phyloP scores from a whole-genome alignment of 2,797 vertebrate genomes.

The Neosilurus hyrtlii region DNA sequence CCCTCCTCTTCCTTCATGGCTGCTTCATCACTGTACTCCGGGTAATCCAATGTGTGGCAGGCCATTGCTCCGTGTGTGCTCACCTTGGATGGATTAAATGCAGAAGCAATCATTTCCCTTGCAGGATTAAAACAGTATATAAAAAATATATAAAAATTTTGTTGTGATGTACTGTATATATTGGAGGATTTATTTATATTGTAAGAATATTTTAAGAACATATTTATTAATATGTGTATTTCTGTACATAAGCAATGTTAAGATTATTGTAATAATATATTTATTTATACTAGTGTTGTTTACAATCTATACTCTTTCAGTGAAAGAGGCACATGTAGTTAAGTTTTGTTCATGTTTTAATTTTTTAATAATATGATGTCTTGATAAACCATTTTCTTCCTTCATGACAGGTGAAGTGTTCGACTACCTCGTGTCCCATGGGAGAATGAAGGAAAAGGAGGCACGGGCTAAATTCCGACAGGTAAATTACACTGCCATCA shows the following conservation, averaged over 20 bases:
- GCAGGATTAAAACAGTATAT: no score
- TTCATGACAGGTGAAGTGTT: slow-evolving; percentile 85
- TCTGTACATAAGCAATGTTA: background rate
- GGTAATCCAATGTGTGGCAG: no score
- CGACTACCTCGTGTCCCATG: slow-evolving; percentile 94
- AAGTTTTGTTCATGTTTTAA: background rate
- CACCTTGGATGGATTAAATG: no score
- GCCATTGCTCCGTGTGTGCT: no score
- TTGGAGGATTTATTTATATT: background rate
- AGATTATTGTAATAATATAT: background rate
- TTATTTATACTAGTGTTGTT: background rate
- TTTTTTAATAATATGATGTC: background rate
- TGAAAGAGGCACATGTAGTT: background rate
- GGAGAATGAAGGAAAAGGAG: slow-evolving; percentile 95
- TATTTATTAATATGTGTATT: background rate
- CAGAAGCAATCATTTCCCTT: no score
- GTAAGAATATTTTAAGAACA: background rate
- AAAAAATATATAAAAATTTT: no score
- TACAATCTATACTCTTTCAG: background rate
- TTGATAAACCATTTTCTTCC: background rate
- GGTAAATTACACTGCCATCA: slow-evolving; percentile 62
- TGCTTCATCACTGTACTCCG: no score
- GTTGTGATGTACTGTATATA: background rate
- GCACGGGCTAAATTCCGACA: slow-evolving; percentile 90
- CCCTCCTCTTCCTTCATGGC: no score